Base-by-base conservation (phyloP, 2,113 vertebrate genomes). In the Brienomyrus brachyistius region DNA sequence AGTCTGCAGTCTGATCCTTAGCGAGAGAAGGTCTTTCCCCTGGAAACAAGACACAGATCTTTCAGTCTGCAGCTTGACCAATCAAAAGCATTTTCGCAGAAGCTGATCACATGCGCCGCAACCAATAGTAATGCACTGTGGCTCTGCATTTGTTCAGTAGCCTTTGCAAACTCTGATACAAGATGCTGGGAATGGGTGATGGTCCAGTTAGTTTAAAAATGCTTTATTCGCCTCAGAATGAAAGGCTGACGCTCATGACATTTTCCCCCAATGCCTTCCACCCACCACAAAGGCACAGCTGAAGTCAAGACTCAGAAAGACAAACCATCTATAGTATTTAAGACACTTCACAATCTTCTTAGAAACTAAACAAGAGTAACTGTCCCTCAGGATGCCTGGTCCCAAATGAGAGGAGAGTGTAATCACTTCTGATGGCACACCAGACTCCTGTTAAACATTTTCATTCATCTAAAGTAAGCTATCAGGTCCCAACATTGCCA, bases 21-120 rank as follows among this genome's bases (percentile, higher is more conserved):
- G 94, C 98, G 98, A 92, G 96, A 94, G 94, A 99, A 99, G 0
- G 98, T 99, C 95, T 99, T 99, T 92, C 98, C 98, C 95, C 98
- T 99, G 92, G 1, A 93, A 74, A 94, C 40, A 84, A 54, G 13
- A 54, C 19, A 27, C 13, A 19, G 21, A 21, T 43, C 3, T 48
- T 11, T 48, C 1, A 84, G 23, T 84, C 82, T 80, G 35, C 74
- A 80, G 74, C 31, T 80, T 15, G 13, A 43, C 74, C 35, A 43
- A 40, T 80, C 35, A 77, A 77, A 77, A 77, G 70, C 31, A 80
- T 80, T 80, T 40, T 17, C 19, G 4, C 6, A 80, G 35, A 80
- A 80, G 35, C 35, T 3, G 74, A 80, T 40, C 74, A 80, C 17
- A 80, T 43, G 17, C 35, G 21, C 35, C 27, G 19, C 74, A 80